Evolutionary conservation across 2,113 vertebrate species (phyloP).

Genomic region (Charadrius vociferus): DNA sequence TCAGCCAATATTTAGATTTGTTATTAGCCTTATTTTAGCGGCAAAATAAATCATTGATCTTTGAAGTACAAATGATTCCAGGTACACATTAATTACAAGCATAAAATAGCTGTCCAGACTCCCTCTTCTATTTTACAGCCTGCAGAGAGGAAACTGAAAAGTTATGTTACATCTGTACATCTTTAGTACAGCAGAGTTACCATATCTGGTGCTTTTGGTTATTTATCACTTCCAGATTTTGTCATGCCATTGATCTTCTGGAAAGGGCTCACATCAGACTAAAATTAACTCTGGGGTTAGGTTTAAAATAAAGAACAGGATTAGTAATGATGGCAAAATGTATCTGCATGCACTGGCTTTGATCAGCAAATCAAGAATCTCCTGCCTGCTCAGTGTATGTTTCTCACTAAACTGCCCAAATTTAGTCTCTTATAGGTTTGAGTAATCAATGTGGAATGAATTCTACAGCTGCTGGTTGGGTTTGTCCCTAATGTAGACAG

Average conservation of each 20-base stretch:
- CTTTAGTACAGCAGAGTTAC: constrained; percentile 26
- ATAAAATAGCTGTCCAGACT: constrained; percentile 30
- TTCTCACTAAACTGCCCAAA: background rate
- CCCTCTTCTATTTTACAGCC: constrained; percentile 11
- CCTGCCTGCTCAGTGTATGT: background rate
- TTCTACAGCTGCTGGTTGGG: background rate
- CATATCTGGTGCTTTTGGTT: constrained; percentile 7
- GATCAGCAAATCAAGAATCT: constrained; percentile 17
- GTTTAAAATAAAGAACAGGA: constrained; percentile 29
- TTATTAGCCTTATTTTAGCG: background rate
- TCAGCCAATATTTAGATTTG: background rate
- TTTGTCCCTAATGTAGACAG: background rate
- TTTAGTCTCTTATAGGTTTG: background rate
- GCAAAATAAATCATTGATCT: background rate
- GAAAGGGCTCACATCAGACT: background rate
- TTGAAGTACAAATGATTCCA: constrained; percentile 25
- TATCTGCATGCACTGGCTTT: background rate
- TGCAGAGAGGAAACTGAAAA: constrained; percentile 21
- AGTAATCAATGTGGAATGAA: background rate
- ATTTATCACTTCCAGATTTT: constrained; percentile 66
- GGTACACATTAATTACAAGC: constrained; percentile 11
- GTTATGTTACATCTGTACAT: constrained; percentile 44
- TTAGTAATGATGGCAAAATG: background rate
- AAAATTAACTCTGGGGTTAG: constrained; percentile 10
- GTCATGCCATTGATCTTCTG: constrained; percentile 40